phyloP scores from a whole-genome alignment of 2,888 invertebrate genomes.

The Trissolcus brochymenae region DNA sequence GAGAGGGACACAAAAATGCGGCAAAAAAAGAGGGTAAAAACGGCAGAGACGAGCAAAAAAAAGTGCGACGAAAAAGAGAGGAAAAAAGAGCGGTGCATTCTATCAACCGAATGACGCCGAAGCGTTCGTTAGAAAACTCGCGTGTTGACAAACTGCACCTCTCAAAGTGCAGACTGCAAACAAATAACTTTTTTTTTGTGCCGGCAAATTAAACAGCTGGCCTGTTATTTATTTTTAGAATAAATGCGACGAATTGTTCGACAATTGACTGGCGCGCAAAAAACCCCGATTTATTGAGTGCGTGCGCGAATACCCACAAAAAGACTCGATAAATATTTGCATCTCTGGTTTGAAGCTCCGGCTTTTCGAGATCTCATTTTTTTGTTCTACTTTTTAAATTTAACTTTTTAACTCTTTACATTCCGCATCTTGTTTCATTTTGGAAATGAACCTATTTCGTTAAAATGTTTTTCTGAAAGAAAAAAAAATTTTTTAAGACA shows the following conservation, averaged over 20 bases:
- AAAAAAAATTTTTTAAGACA: too few relatives aligned
- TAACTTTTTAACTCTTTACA: too few relatives aligned
- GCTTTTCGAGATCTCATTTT: not conserved
- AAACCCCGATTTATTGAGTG: constrained; percentile 22
- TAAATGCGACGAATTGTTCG: constrained; percentile 29
- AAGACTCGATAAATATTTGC: constrained; percentile 22
- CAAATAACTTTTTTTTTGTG: constrained; percentile 33
- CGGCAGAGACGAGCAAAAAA: not conserved
- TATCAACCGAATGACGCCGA: constrained; percentile 34
- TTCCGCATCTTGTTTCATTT: not conserved
- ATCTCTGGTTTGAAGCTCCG: not conserved
- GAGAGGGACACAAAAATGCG: constrained; percentile 23
- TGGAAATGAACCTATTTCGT: not conserved
- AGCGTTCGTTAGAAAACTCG: constrained; percentile 47
- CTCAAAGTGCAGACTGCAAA: constrained; percentile 42
- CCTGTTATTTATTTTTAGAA: constrained; percentile 33
- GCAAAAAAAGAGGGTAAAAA: constrained; percentile 9
- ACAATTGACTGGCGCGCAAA: constrained; percentile 12
- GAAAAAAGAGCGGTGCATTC: constrained; percentile 17
- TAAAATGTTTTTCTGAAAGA: too few relatives aligned
- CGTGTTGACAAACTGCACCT: constrained; percentile 41
- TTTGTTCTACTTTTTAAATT: not conserved
- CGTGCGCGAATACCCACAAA: constrained; percentile 1
- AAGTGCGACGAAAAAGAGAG: not conserved
- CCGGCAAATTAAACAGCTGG: constrained; percentile 21